Conservation (phyloP, 2,113 vertebrate species). For the Suricata suricatta region DNA sequence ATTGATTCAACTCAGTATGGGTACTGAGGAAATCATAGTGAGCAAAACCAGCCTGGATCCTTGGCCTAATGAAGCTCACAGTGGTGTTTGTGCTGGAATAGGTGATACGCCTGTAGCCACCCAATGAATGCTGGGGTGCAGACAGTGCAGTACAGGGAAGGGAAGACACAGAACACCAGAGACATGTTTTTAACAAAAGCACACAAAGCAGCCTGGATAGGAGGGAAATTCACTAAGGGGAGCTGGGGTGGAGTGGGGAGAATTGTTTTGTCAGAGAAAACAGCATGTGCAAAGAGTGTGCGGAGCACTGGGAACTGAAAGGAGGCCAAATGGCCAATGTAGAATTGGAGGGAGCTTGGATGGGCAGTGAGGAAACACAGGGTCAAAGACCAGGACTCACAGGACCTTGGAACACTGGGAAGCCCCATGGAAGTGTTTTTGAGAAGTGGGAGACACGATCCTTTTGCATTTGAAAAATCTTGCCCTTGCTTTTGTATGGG, state of each 20-base stretch:
- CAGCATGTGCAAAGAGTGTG: not conserved
- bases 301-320: not conserved
- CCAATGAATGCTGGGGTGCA: not conserved
- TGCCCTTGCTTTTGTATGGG: not conserved
- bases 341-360: not conserved
- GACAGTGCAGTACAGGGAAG: not conserved
- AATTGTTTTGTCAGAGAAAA: not conserved
- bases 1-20: not conserved
- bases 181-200: not conserved
- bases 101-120: not conserved
- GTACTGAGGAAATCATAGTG: not conserved
- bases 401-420: not conserved
- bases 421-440: not conserved
- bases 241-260: not conserved
- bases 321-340: too few relatives aligned
- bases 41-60: not conserved
- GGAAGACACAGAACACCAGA: not conserved
- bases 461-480: not conserved
- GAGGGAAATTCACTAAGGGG: not conserved
- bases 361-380: not conserved
- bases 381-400: not conserved
- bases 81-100: not conserved
- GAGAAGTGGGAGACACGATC: not conserved
- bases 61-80: not conserved
- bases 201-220: not conserved